Evolutionary conservation across 2,888 invertebrate species (phyloP).

Genomic region (Idaea biselata): DNA sequence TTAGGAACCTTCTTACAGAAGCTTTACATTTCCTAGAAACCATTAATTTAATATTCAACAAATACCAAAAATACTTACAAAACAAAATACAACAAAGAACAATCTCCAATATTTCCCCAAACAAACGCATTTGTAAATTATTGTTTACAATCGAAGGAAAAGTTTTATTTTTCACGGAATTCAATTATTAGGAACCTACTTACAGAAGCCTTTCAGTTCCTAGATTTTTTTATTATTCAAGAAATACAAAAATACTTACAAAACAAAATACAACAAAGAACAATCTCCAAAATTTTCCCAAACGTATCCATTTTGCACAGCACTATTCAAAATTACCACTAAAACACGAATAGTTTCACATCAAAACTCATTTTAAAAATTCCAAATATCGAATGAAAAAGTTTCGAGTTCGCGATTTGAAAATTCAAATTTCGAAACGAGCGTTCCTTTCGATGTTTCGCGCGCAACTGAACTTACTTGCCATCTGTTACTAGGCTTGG

Average conservation of each 20-base stretch:
- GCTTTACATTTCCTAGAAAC: too few species aligned
- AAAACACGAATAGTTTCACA: slow-evolving; percentile 20
- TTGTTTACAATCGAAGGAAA: too few species aligned
- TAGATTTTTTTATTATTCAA: too few species aligned
- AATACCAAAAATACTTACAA: slow-evolving; percentile 28
- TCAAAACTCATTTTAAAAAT: slow-evolving; percentile 26
- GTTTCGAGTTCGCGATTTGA: slow-evolving; percentile 17
- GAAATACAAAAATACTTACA: slow-evolving; percentile 28
- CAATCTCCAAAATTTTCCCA: slow-evolving; percentile 13
- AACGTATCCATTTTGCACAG: slow-evolving; percentile 28
- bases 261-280: slow-evolving; percentile 23
- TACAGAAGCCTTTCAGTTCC: too few species aligned
- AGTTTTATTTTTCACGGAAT: too few species aligned
- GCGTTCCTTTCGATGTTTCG: slow-evolving; percentile 10
- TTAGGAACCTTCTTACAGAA: too few species aligned
- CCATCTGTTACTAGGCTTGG: background rate
- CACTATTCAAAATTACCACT: slow-evolving; percentile 9
- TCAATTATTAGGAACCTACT: too few species aligned
- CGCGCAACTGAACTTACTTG: slow-evolving; percentile 19
- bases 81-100: slow-evolving; percentile 22
- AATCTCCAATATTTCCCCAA: slow-evolving; percentile 7
- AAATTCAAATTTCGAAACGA: slow-evolving; percentile 15
- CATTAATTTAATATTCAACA: too few species aligned
- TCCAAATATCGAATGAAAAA: slow-evolving; percentile 12
- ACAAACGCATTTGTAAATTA: too few species aligned